Conservation (phyloP, 2,888 invertebrate genomes). For the Phytoseiulus persimilis region DNA sequence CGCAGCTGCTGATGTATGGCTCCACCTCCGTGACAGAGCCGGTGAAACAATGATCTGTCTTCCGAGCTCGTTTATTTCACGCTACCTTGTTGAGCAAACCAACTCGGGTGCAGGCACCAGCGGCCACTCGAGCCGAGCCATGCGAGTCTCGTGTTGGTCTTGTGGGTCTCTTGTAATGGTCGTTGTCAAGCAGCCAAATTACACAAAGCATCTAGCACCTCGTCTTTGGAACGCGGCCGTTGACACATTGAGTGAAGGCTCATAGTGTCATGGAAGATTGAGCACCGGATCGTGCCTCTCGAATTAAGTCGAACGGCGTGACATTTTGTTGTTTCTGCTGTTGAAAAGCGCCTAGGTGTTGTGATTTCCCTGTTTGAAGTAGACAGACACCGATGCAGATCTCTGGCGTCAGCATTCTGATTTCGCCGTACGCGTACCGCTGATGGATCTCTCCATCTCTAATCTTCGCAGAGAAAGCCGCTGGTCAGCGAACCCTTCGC, state of each 20-base stretch:
- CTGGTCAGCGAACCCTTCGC: no score
- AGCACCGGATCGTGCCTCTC: not conserved
- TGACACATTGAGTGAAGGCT: not conserved
- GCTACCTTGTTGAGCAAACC: no score
- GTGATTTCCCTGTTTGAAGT: no score
- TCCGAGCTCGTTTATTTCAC: not conserved
- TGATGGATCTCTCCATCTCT: no score
- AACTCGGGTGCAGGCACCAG: not conserved
- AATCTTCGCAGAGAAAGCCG: no score
- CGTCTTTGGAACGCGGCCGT: not conserved
- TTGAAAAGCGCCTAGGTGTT: no score
- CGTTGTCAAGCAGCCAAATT: not conserved
- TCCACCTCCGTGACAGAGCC: not conserved
- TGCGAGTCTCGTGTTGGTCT: not conserved
- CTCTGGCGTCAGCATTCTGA: no score
- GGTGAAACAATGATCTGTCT: not conserved
- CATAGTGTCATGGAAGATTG: not conserved
- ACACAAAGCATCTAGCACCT: not conserved
- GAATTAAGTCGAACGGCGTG: not conserved
- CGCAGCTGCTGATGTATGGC: not conserved
- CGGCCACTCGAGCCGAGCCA: not conserved
- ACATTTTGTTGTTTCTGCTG: not conserved
- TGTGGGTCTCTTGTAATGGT: not conserved
- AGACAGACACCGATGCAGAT: no score
- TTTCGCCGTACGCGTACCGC: no score